Evolutionary conservation across 2,797 vertebrate species (phyloP).

Genomic region (Morus bassanus): DNA sequence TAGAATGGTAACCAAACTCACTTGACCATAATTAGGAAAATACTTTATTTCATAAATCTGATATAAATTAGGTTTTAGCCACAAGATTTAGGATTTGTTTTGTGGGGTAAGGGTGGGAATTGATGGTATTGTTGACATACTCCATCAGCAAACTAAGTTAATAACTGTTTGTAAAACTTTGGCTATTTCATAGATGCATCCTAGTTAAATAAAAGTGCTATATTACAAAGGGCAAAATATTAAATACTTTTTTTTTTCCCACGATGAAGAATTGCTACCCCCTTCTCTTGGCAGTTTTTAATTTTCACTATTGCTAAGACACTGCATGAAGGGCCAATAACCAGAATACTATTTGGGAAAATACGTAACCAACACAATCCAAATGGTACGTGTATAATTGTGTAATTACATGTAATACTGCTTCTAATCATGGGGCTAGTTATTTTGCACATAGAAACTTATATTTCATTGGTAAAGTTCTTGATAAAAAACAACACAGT

Average conservation of each 20-base stretch:
- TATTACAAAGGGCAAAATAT: constrained; percentile 78
- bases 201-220: constrained; percentile 81
- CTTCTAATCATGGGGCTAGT: constrained; percentile 74
- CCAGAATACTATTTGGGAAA: constrained; percentile 74
- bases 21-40: constrained; percentile 81
- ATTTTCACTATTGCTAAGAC: constrained; percentile 81
- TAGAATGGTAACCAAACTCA: constrained; percentile 81
- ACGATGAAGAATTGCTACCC: constrained; percentile 74
- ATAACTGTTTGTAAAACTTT: constrained; percentile 78
- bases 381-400: constrained; percentile 71
- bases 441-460: constrained; percentile 78
- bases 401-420: constrained; percentile 79
- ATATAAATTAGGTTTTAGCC: constrained; percentile 81
- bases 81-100: constrained; percentile 71
- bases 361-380: constrained; percentile 77
- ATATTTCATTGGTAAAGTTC: constrained; percentile 76
- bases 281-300: constrained; percentile 76
- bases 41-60: constrained; percentile 82
- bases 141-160: constrained; percentile 71
- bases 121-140: constrained; percentile 65
- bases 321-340: constrained; percentile 77
- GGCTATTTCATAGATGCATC: constrained; percentile 79
- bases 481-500: constrained; percentile 75
- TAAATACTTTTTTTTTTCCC: constrained; percentile 51
- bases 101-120: constrained; percentile 56